Evolutionary conservation across 2,797 vertebrate species (phyloP).

Genomic region (Crax fasciolata): DNA sequence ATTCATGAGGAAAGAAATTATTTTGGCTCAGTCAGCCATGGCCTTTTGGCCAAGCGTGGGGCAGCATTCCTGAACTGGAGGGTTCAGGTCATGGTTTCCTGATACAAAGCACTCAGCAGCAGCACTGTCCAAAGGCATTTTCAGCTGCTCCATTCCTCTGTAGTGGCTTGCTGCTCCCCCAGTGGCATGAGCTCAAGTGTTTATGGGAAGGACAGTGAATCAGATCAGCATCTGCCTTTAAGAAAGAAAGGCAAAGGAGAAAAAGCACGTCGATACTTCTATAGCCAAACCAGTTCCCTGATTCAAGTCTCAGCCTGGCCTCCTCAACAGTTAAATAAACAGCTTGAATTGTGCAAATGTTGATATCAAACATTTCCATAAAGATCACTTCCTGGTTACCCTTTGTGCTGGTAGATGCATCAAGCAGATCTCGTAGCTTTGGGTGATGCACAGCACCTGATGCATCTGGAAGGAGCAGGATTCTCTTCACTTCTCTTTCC

Average conservation of each 20-base stretch:
- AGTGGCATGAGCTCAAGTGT: background rate
- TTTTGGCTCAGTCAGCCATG: background rate
- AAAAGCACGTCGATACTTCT: rapidly evolving
- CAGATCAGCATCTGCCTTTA: background rate
- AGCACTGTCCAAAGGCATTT: background rate
- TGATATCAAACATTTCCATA: background rate
- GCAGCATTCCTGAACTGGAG: conserved; percentile 1
- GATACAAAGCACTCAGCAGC: background rate
- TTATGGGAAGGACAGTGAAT: background rate
- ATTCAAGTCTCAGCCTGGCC: background rate
- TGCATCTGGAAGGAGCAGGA: background rate
- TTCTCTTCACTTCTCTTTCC: background rate
- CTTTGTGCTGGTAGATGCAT: background rate
- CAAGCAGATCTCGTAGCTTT: background rate
- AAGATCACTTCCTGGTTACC: background rate
- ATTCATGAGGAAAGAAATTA: background rate
- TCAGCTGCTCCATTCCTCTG: background rate
- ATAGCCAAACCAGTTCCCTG: background rate
- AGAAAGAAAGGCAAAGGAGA: background rate
- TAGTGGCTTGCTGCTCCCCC: background rate
- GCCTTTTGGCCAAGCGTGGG: background rate
- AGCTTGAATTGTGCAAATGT: background rate
- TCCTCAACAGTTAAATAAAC: background rate
- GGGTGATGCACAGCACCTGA: background rate
- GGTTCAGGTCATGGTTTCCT: conserved; percentile 8